Base-by-base conservation (phyloP, 2,888 invertebrate genomes). In the Heterodera filipjevi region DNA sequence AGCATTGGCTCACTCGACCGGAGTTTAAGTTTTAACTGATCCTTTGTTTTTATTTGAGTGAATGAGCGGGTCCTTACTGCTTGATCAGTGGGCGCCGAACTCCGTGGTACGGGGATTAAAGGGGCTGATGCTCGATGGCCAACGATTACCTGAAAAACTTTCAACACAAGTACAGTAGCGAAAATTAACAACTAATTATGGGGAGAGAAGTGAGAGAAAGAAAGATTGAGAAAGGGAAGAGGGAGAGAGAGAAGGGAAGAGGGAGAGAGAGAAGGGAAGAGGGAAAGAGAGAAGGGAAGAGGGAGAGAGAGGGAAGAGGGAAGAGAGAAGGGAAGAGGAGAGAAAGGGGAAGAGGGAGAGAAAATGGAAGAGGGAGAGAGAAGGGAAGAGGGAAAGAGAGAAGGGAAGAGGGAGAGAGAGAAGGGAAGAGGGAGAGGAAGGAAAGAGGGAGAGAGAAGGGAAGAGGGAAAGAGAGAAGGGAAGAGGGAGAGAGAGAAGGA, bases 11-110 rank as follows among this genome's bases (percentile, higher is more conserved):
- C 49, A 49, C 14, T 49, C 19, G 49, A 14, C 49, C 46, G n/a
- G n/a, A n/a, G n/a, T n/a, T n/a, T n/a, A n/a, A n/a, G n/a, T n/a
- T n/a, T n/a, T n/a, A n/a, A n/a, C n/a, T n/a, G n/a, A 64, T 79
- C 22, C 79, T 39, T 19, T 77, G 44, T 46, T 77, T 79, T 22
- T 44, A 49, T 27, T 33, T 19, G 66, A 49, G 33, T 16, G 8
- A 53, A 32, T 33, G 59, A n/a, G 66, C 33, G n/a, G 46, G 30
- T 76, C 53, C 96, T 96, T 96, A 96, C 96, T 95, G 96, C 96
- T 94, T 96, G 96, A 93, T 96, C 96, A 93, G 96, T 96, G 92
- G 95, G 95, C 92, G 95, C 95, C 94, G 96, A 96, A 95, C 96
- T 96, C 94, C 96, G 96, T 92, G 96, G 96, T 92, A 96, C 96